Base-by-base conservation (phyloP, 2,113 vertebrate genomes). In the Chloropsis cyanopogon region DNA sequence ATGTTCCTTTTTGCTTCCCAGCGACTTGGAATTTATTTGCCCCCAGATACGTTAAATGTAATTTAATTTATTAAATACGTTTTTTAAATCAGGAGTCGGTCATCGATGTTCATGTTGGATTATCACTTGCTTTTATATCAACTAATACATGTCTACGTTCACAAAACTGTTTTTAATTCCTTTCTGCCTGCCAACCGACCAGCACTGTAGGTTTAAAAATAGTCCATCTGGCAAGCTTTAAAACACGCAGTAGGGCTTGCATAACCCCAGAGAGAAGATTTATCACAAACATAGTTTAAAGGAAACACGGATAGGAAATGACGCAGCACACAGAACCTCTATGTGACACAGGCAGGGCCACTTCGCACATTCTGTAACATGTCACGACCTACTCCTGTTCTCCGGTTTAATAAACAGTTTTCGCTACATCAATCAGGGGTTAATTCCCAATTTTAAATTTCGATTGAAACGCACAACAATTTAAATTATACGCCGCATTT, bases 161-260 rank as follows among this genome's bases (percentile, higher is more conserved):
- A 66, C 23, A 75, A 64, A 83, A 23, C 21, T 18, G 39, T 10
- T 86, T 72, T 22, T 57, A n/a, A 85, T 64, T 78, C 50, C 18
- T 79, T 86, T 39, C 61, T 39, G 77, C 10, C 60, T 81, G 59
- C 72, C 65, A 82, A n/a, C 3, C n/a, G 19, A 54, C 9, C 60
- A 35, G 39, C 76, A 56, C 22, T 1, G 7, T 2, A 71, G 66
- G 26, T 85, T 92, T 90, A 97, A 94, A 93, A 95, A 88, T 50
- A 77, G 77, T 5, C 61, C 73, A 86, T 44, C 41, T 65, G 53
- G 82, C 77, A 95, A 86, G 71, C 77, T 68, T 59, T 73, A 70
- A 53, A n/a, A 42, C 35, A 59, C 14, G 82, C 80, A 50, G 73
- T 2, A 86, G 5, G 19, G 88, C 66, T 63, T 91, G 86, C 80